Percentiles rank a stretch among this genome's conserved stretches.
Evolutionary conservation across 2,888 invertebrate genomes (phyloP).

Genomic region (Caenorhabditis becei): DNA sequence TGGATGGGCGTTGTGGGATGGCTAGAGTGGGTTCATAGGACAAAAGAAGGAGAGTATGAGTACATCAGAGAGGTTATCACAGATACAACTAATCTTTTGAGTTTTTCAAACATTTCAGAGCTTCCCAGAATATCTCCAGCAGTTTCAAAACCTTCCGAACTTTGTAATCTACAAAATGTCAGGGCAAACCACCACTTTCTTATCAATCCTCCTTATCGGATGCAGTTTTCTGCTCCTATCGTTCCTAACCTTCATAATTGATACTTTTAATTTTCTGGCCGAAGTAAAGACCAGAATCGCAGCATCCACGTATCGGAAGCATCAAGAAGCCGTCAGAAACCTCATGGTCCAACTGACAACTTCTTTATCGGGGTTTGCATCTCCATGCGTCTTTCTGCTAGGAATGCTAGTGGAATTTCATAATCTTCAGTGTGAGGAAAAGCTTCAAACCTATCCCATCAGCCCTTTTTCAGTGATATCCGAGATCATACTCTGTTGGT

Average conservation of each 20-base stretch:
- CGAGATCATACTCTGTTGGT: not conserved
- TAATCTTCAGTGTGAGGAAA: too few relatives aligned
- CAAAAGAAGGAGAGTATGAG: not conserved
- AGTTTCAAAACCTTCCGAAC: not conserved
- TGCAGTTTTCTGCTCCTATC: not conserved
- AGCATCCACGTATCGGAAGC: not conserved
- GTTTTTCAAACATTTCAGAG: not conserved
- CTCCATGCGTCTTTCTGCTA: too few relatives aligned
- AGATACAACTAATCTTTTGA: too few relatives aligned
- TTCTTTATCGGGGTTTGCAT: too few relatives aligned
- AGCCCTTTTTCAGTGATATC: too few relatives aligned
- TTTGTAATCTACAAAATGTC: not conserved
- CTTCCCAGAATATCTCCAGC: not conserved
- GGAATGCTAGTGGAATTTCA: too few relatives aligned
- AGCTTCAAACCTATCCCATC: too few relatives aligned
- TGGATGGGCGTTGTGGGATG: not conserved
- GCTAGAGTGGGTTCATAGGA: not conserved
- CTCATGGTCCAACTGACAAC: conserved; percentile 5
- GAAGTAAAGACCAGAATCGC: not conserved
- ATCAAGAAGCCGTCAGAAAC: conserved; percentile 8
- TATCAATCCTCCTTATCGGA: not conserved
- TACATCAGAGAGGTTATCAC: too few relatives aligned
- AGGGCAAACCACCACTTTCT: not conserved
- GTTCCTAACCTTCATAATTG: not conserved
- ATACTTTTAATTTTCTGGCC: not conserved